phyloP scores from a whole-genome alignment of 2,113 vertebrate species.

The Abramis brama region DNA sequence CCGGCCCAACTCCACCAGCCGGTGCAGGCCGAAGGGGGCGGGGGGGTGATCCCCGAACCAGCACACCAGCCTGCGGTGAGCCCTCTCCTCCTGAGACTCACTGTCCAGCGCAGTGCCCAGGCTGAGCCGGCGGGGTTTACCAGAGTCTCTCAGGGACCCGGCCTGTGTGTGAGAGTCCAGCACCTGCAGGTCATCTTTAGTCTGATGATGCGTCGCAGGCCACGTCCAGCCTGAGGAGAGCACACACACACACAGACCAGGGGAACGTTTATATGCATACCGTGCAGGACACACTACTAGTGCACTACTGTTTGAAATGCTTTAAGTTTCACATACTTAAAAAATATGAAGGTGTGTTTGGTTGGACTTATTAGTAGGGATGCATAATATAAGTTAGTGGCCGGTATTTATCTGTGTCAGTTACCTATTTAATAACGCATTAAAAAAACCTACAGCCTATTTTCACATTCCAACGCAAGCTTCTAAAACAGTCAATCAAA shows the following conservation, averaged over 20 bases:
- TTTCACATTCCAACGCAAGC: too few species aligned
- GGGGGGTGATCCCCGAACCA: constrained; percentile 83
- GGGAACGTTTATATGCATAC: too few species aligned
- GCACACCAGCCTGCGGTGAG: constrained; percentile 77
- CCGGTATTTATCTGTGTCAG: too few species aligned
- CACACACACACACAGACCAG: not conserved
- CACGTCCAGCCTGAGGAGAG: constrained; percentile 75
- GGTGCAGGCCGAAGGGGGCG: constrained; percentile 84
- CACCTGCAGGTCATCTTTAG: constrained; percentile 76
- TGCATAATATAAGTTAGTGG: too few species aligned
- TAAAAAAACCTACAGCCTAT: too few species aligned
- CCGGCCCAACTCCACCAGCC: constrained; percentile 80
- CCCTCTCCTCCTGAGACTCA: constrained; percentile 65
- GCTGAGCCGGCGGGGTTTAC: constrained; percentile 59
- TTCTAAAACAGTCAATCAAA: too few species aligned
- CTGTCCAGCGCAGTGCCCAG: constrained; percentile 58
- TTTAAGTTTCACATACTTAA: too few species aligned
- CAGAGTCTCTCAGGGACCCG: not conserved
- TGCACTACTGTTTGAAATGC: too few species aligned
- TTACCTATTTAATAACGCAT: too few species aligned
- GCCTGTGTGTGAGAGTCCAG: constrained; percentile 19
- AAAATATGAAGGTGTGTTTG: too few species aligned
- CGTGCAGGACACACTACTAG: too few species aligned
- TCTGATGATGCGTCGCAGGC: constrained; percentile 59
- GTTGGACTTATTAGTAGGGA: too few species aligned